A percentile compares a stretch with the other conserved stretches of the same genome.
These are phyloP conservation scores for Hypsibius dujardini DNA, from an alignment of 1,140 invertebrate genomes.

Conservation along the genomic window DNA sequence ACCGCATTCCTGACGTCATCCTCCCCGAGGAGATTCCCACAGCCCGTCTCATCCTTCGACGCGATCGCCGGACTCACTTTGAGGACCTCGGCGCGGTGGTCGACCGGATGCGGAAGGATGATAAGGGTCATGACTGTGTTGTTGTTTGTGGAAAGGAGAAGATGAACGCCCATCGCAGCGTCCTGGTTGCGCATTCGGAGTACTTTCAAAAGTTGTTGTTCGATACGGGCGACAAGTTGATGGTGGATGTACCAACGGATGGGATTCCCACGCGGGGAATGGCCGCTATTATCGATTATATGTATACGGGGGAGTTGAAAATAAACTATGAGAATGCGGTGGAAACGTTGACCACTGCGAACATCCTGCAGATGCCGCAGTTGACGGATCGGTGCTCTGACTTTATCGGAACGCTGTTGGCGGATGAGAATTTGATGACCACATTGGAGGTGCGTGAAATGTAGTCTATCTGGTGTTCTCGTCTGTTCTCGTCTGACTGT, in stretches of 20 bases:
- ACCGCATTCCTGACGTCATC: neutral
- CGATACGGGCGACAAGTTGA: conserved; percentile 9
- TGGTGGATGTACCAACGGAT: conserved; percentile 16
- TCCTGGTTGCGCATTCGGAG: conserved; percentile 14
- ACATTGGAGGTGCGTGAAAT: neutral
- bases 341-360: conserved; percentile 10
- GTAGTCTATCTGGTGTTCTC: too few relatives aligned
- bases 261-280: neutral
- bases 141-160: conserved; percentile 11
- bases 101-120: neutral
- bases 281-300: conserved; percentile 5
- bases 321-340: neutral
- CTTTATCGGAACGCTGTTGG: conserved; percentile 8
- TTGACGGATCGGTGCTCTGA: neutral
- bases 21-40: conserved; percentile 15
- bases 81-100: conserved; percentile 11
- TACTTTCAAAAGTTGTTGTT: conserved; percentile 9
- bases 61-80: conserved; percentile 7
- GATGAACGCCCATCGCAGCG: neutral
- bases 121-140: neutral
- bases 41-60: conserved; percentile 4
- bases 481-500: too few relatives aligned
- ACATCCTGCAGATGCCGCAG: conserved; percentile 4
- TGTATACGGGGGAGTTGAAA: conserved; percentile 2
- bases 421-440: conserved; percentile 13